phyloP scores from a whole-genome alignment of 2,888 invertebrate genomes.

The Morpho helenor region DNA sequence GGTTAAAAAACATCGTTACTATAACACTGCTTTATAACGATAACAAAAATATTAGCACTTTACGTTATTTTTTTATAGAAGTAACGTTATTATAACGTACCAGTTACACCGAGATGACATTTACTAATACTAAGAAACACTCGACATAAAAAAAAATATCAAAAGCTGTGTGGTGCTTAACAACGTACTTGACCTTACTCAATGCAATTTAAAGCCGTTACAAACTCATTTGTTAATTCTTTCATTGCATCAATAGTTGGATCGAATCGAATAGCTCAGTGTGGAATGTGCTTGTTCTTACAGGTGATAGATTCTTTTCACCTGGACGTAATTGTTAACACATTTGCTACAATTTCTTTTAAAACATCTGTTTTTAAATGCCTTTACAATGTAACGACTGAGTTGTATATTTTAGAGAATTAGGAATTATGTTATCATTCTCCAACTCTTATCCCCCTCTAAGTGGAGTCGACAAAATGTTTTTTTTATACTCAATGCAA shows the following conservation, averaged over 20 bases:
- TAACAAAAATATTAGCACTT: no score
- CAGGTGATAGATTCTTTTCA: conserved; percentile 3
- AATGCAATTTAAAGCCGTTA: conserved; percentile 14
- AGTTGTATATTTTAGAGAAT: no score
- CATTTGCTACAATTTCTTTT: conserved; percentile 4
- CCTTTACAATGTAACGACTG: no score
- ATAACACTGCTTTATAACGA: no score
- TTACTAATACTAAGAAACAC: conserved; percentile 3
- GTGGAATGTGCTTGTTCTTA: neutral
- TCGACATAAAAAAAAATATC: conserved; percentile 1
- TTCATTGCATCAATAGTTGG: neutral
- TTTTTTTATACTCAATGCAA: no score
- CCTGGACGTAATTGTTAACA: conserved; percentile 11
- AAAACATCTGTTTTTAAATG: neutral
- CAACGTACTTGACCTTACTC: conserved; percentile 21
- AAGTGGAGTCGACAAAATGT: no score
- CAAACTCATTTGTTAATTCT: neutral
- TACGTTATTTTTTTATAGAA: no score
- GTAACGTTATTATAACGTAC: no score
- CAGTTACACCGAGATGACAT: conserved; percentile 1
- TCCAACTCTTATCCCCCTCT: no score
- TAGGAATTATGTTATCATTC: no score
- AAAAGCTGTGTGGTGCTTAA: conserved; percentile 8
- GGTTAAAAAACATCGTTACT: no score
- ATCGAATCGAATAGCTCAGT: neutral